A percentile compares a stretch with the other conserved stretches of the same genome.
These are phyloP conservation scores for Tragelaphus buxtoni DNA, from an alignment of 2,113 vertebrate species.

Conservation along the genomic window DNA sequence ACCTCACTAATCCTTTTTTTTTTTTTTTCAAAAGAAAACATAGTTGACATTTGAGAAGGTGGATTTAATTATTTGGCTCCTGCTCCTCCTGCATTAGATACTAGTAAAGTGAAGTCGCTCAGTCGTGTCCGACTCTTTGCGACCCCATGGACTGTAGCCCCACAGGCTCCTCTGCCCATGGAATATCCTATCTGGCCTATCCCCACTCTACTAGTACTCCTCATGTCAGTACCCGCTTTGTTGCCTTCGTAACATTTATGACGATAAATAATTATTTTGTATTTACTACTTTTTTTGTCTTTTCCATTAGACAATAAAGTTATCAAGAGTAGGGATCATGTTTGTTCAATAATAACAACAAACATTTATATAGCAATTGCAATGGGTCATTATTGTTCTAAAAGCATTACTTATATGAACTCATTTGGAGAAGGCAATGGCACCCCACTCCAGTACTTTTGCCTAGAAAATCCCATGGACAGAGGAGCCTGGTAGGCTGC, in stretches of 20 bases:
- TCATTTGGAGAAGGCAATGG: background rate
- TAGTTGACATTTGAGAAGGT: background rate
- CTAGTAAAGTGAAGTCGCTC: background rate
- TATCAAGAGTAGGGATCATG: background rate
- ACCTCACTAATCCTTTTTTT: background rate
- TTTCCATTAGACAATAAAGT: background rate
- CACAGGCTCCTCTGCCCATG: background rate
- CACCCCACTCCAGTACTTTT: no score
- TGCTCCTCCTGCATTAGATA: background rate
- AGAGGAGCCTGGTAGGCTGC: no score
- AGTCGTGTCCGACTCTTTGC: background rate
- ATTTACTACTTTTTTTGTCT: conserved; percentile 5
- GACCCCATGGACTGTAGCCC: background rate
- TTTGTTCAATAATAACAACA: background rate
- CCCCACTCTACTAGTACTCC: background rate
- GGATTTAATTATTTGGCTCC: background rate
- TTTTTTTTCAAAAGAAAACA: background rate
- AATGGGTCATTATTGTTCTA: background rate
- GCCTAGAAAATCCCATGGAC: no score
- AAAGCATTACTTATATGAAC: background rate
- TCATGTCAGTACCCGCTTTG: background rate
- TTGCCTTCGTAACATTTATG: background rate
- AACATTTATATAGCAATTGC: conserved; percentile 30
- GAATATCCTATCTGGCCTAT: no score
- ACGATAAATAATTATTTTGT: background rate